Base-by-base conservation (phyloP, 2,888 invertebrate genomes). In the Drosophila stalkeri region DNA sequence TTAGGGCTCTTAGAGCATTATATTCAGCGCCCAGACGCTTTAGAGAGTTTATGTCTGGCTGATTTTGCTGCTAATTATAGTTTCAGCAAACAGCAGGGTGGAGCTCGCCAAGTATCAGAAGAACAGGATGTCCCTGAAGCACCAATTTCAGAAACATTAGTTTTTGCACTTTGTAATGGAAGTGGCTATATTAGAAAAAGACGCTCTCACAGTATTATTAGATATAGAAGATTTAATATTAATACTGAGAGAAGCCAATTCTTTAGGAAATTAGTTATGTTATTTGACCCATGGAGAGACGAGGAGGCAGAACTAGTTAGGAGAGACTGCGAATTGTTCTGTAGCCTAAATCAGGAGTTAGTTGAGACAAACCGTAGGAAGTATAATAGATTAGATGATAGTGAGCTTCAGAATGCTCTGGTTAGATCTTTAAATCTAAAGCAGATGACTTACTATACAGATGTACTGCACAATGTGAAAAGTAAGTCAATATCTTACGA, bases 41-140 rank as follows among this genome's bases (percentile, higher is more conserved):
- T 3, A 31, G 31, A 37, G 12, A 37, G n/a, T 41, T 41, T 9
- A 41, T n/a, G 41, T 6, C n/a, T 41, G n/a, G 41, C 41, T 41
- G 41, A 41, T n/a, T 41, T 41, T n/a, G n/a, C 41, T 41, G 41
- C 41, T 41, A 18, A 18, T 41, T 41, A 41, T 41, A 41, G 41
- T 41, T 18, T 18, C 8, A 41, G n/a, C 41, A 41, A 18, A 9
- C 41, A 41, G 41, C 41, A 18, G 7, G 14, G 41, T n/a, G n/a
- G 9, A n/a, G n/a, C 41, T 16, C 39, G 16, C 39, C 39, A 39
- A 39, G 2, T 4, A 1, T 16, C 14, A 14, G 39, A 6, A 16
- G 16, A 7, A 16, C 39, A 39, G 1, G 5, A 39, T 16, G 39
- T 6, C 16, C 39, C 16, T 5, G 6, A 39, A 39, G 16, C 6